These are phyloP conservation scores for Meta bourneti DNA, from an alignment of 2,888 invertebrate genomes.

Conservation along the genomic window DNA sequence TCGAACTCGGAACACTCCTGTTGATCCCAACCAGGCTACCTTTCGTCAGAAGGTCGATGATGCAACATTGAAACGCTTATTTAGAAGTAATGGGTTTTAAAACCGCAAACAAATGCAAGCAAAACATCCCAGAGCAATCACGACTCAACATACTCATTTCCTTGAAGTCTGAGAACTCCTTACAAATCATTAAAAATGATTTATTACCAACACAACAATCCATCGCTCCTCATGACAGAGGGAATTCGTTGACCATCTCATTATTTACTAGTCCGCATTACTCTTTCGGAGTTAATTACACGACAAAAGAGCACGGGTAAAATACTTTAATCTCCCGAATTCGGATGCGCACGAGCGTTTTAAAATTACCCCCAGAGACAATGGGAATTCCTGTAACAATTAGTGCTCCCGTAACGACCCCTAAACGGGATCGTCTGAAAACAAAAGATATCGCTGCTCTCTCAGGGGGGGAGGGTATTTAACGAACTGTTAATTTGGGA, in stretches of 20 bases:
- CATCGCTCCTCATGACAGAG: not conserved
- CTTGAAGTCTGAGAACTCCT: too few species aligned
- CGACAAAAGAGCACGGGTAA: not conserved
- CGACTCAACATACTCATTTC: too few species aligned
- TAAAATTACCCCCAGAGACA: not conserved
- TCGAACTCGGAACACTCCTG: too few species aligned
- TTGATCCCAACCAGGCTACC: too few species aligned
- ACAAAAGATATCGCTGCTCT: not conserved
- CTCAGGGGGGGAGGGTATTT: not conserved
- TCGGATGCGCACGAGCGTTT: not conserved
- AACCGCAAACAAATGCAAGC: too few species aligned
- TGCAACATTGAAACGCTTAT: too few species aligned
- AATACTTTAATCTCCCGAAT: not conserved
- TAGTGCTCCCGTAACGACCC: not conserved
- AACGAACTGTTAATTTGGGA: not conserved
- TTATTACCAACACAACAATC: not conserved
- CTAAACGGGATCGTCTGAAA: not conserved
- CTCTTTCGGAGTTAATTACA: not conserved
- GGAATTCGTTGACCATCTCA: not conserved
- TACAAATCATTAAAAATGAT: not conserved
- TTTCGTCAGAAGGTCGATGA: too few species aligned
- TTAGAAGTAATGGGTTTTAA: too few species aligned
- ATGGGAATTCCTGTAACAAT: not conserved
- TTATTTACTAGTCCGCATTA: not conserved
- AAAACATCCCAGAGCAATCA: too few species aligned